Base-by-base conservation (phyloP, 2,797 vertebrate genomes). In the Poeciliopsis presidionis region DNA sequence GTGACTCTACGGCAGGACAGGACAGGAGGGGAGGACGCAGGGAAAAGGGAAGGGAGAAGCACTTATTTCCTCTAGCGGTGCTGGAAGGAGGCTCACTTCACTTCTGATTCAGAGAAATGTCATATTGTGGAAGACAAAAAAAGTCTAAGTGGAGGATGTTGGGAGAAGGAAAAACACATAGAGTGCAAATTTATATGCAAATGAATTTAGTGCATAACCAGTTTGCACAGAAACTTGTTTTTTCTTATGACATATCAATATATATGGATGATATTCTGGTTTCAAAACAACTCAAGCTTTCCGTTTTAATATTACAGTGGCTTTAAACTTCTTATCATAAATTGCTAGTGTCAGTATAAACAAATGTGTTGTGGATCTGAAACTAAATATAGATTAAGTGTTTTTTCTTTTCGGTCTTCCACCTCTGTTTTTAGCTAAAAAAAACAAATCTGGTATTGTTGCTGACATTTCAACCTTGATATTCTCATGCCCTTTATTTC, bases 31-130 rank as follows among this genome's bases (percentile, higher is more conserved):
- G 87, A 75, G 72, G 79, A 78, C 0, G 18, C 0, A 82, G 47
- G 71, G 76, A 59, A 72, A 57, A 75, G 67, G 80, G 74, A 81
- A 87, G 82, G 84, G 81, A 81, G 88, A 88, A 85, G 80, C 80
- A 63, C 86, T 92, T 69, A 88, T 93, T 94, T 92, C 90, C 91
- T 92, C 81, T 85, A 65, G 82, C 77, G 83, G 80, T 46, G 65
- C 86, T 87, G 85, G 84, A 89, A 90, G 86, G 87, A 88, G 90
- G 85, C 93, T 93, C 90, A 88, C 81, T 89, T 92, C 88, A 5
- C 75, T 90, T 94, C 85, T 91, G 85, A 93, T 92, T 91, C 92
- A 84, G 77, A 80, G 73, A 80, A 73, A 89, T 92, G 87, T 90
- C 91, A 88, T 87, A 93, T 88, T 86, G 83, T 55, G 13, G 49